Conservation (phyloP, 1,140 invertebrate genomes). For the Eumeta japonica region DNA sequence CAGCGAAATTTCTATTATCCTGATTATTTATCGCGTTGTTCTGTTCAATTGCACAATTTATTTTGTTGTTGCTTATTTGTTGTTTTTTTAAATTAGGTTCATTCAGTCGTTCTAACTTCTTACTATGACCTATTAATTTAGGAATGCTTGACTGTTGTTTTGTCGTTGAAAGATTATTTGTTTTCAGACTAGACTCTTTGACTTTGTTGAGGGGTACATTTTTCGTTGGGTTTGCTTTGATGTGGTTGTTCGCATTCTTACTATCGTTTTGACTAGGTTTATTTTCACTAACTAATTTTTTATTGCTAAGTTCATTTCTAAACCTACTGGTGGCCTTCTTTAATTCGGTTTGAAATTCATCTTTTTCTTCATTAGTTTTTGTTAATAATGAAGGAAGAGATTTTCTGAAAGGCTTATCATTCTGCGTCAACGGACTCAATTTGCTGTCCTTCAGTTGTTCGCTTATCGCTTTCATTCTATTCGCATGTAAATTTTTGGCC, state of each 20-base stretch:
- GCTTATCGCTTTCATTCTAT: conserved; percentile 39
- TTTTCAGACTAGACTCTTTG: conserved; percentile 51
- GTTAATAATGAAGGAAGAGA: conserved; percentile 57
- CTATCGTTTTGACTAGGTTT: conserved; percentile 47
- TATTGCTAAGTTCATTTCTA: conserved; percentile 53
- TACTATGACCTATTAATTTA: conserved; percentile 33
- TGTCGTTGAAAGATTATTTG: conserved; percentile 10
- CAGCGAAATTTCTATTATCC: conserved; percentile 24
- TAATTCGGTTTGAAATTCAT: conserved; percentile 68
- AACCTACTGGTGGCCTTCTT: conserved; percentile 65
- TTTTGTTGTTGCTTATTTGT: conserved; percentile 19
- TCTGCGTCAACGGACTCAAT: conserved; percentile 27
- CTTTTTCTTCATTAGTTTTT: conserved; percentile 62
- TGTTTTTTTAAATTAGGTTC: conserved; percentile 29
- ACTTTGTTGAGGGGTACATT: conserved; percentile 32
- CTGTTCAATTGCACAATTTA: conserved; percentile 26
- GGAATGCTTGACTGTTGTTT: conserved; percentile 22
- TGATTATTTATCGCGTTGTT: conserved; percentile 36
- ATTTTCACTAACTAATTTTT: conserved; percentile 43
- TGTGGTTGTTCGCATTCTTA: conserved; percentile 25
- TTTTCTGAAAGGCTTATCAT: conserved; percentile 45
- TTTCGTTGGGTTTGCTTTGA: conserved; percentile 50
- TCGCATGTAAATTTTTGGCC: conserved; percentile 33
- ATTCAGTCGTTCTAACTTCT: conserved; percentile 28
- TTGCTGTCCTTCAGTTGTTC: conserved; percentile 38